Conservation (phyloP, 1,140 invertebrate species). For the Ostrea denselamellosa region DNA sequence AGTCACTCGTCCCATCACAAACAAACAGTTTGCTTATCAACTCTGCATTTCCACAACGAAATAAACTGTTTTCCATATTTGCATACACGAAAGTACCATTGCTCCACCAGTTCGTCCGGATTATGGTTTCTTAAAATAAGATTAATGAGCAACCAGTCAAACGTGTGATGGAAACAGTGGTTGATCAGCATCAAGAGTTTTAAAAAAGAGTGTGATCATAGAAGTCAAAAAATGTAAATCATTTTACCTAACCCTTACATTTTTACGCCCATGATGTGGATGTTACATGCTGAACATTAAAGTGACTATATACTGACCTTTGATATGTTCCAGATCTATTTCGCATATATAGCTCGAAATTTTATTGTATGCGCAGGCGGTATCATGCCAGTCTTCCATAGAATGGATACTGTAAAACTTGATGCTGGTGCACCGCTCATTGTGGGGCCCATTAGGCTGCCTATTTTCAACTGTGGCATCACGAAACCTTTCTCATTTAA, state of each 20-base stretch:
- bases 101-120: neutral
- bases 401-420: constrained; percentile 50
- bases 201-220: no score
- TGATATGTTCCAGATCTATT: neutral
- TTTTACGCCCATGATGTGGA: no score
- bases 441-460: constrained; percentile 52
- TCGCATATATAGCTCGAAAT: constrained; percentile 55
- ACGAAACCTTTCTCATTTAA: constrained; percentile 32
- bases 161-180: no score
- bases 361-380: constrained; percentile 53
- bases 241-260: no score
- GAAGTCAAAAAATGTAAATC: no score
- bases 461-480: neutral
- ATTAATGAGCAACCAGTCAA: neutral
- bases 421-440: constrained; percentile 52
- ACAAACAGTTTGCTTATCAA: constrained; percentile 37
- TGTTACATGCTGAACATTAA: no score
- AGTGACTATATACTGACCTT: neutral
- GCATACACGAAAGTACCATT: neutral
- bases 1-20: constrained; percentile 51
- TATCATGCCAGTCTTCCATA: constrained; percentile 54
- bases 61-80: neutral
- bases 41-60: constrained; percentile 34
- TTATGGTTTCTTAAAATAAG: neutral
- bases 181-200: no score